A percentile compares a stretch with the other conserved stretches of the same genome.
Evolutionary conservation across 2,888 invertebrate genomes (phyloP).

Genomic region (Allacma fusca): DNA sequence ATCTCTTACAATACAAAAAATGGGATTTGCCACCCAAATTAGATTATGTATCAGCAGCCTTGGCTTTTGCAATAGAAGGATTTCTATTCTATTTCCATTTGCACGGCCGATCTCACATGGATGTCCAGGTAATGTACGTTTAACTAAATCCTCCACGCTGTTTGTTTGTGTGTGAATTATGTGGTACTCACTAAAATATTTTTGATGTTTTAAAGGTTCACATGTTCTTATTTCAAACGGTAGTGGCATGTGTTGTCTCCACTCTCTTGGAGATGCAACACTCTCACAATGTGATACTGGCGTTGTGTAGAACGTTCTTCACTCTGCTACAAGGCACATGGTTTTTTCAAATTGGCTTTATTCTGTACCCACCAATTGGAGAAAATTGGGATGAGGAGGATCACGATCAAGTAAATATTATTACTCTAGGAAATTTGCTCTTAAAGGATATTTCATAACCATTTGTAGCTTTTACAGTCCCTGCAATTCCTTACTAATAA

Average conservation of each 20-base stretch:
- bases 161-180: background rate
- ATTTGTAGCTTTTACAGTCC: no score
- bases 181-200: no score
- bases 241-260: conserved; percentile 63
- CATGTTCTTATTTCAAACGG: conserved; percentile 65
- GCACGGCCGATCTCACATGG: conserved; percentile 65
- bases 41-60: conserved; percentile 64
- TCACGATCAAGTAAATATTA: conserved; percentile 62
- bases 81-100: conserved; percentile 67
- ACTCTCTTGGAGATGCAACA: conserved; percentile 64
- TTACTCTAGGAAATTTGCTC: no score
- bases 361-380: conserved; percentile 66
- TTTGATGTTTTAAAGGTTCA: conserved; percentile 63
- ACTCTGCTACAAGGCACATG: conserved; percentile 68
- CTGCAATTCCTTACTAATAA: no score
- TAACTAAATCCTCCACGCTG: background rate
- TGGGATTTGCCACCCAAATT: conserved; percentile 64
- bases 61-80: conserved; percentile 66
- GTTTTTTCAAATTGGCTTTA: conserved; percentile 67
- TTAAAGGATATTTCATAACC: no score
- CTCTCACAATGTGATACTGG: conserved; percentile 63
- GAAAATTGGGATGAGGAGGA: conserved; percentile 64
- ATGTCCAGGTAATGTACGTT: conserved; percentile 62
- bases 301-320: conserved; percentile 64
- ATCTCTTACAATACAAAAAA: conserved; percentile 64